phyloP scores from a whole-genome alignment of 2,797 vertebrate species.

The Poeciliopsis presidionis region DNA sequence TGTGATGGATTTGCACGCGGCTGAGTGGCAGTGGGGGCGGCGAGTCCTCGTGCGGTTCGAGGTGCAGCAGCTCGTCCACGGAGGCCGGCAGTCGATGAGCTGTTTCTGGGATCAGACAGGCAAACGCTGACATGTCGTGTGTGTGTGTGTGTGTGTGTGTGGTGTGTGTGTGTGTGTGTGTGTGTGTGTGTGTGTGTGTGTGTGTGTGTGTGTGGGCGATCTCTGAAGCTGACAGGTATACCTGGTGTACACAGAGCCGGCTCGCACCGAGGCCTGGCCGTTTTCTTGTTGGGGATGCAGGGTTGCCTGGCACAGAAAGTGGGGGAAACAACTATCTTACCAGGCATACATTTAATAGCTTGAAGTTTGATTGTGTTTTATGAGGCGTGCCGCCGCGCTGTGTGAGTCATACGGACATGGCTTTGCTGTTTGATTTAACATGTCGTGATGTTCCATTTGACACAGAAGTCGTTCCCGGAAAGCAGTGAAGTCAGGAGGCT shows the following conservation, averaged over 20 bases:
- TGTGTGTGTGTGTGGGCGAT: conserved; percentile 52
- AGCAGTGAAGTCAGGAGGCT: background rate
- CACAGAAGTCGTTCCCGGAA: background rate
- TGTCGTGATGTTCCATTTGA: conserved; percentile 3
- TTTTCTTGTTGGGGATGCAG: background rate
- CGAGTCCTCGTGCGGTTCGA: conserved; percentile 37
- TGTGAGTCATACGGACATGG: background rate
- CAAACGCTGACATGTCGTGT: conserved; percentile 58
- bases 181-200: too few relatives aligned
- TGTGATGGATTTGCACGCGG: conserved; percentile 73
- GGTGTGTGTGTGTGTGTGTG: conserved; percentile 46
- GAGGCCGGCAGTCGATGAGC: conserved; percentile 61
- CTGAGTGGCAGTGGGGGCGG: conserved; percentile 62
- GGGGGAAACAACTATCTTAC: conserved; percentile 4
- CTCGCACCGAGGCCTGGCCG: conserved; percentile 32
- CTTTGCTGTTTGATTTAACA: conserved; percentile 1
- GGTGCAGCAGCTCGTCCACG: conserved; percentile 39
- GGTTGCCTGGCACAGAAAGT: too few relatives aligned
- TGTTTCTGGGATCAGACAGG: conserved; percentile 68
- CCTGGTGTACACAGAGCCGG: conserved; percentile 47
- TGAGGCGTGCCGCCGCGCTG: background rate
- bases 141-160: conserved; percentile 30
- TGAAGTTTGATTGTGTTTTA: background rate
- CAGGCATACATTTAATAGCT: conserved; percentile 1
- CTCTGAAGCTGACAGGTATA: conserved; percentile 66